A percentile compares a stretch with the other conserved stretches of the same genome.
Evolutionary conservation across 2,888 invertebrate genomes (phyloP).

Genomic region (Sthenelais limicola): DNA sequence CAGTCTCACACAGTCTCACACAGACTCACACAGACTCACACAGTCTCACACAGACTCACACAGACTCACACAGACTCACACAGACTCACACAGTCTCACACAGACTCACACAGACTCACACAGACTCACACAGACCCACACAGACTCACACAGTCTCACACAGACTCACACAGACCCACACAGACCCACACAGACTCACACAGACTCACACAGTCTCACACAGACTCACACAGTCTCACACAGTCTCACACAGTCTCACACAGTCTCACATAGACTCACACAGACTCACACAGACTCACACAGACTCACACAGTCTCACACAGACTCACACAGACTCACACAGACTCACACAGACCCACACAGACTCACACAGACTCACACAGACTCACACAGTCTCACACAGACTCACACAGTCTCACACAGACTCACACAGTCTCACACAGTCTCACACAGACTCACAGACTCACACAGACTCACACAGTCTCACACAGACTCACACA

Average conservation of each 20-base stretch:
- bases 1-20: neutral
- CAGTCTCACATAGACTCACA: constrained; percentile 19
- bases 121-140: constrained; percentile 1
- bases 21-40: neutral
- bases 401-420: no score
- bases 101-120: constrained; percentile 4
- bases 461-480: no score
- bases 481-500: no score
- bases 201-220: neutral
- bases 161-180: neutral
- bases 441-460: no score
- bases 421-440: no score
- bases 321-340: neutral
- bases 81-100: constrained; percentile 10
- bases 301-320: constrained; percentile 5
- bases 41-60: neutral
- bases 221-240: constrained; percentile 9
- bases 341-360: constrained; percentile 2
- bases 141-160: neutral
- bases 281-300: neutral
- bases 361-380: constrained; percentile 16
- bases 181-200: constrained; percentile 3
- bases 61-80: neutral
- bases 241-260: constrained; percentile 21
- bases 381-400: no score